phyloP scores from a whole-genome alignment of 2,888 invertebrate species.

The Ellobium chinense region DNA sequence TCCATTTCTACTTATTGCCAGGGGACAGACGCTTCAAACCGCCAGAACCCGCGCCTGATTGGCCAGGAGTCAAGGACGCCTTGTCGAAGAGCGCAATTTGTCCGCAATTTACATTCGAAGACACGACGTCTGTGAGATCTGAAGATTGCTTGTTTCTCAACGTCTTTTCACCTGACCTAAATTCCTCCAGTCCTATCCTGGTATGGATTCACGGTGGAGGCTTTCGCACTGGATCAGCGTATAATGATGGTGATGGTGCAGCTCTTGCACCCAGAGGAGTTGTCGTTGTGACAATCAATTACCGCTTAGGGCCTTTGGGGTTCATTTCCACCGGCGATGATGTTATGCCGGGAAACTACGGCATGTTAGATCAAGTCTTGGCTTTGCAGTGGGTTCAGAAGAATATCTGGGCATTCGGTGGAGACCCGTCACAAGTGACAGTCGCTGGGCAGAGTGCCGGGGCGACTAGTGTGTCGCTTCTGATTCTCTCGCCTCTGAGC shows the following conservation, averaged over 20 bases:
- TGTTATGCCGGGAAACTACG: constrained; percentile 39
- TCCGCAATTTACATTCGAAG: constrained; percentile 89
- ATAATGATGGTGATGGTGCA: constrained; percentile 16
- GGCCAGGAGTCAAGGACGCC: constrained; percentile 92
- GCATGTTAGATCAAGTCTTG: constrained; percentile 35
- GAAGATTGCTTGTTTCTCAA: constrained; percentile 4
- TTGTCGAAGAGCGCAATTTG: constrained; percentile 91
- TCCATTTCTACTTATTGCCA: background rate
- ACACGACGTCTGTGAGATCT: background rate
- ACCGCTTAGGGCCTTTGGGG: background rate
- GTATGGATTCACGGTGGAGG: constrained; percentile 13
- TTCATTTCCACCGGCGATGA: constrained; percentile 32
- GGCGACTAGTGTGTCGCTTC: background rate
- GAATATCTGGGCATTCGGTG: constrained; percentile 6
- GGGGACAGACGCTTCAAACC: constrained; percentile 90
- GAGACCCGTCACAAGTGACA: background rate
- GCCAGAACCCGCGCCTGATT: constrained; percentile 91
- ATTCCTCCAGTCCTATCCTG: too few species aligned
- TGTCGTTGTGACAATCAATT: constrained; percentile 6
- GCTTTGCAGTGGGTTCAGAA: constrained; percentile 25
- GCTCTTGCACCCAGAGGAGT: background rate
- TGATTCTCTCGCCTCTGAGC: background rate
- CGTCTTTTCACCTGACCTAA: too few species aligned
- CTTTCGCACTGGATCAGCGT: background rate
- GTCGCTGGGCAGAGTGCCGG: constrained; percentile 11